Base-by-base conservation (phyloP, 2,888 invertebrate species). In the Sturmia bella region DNA sequence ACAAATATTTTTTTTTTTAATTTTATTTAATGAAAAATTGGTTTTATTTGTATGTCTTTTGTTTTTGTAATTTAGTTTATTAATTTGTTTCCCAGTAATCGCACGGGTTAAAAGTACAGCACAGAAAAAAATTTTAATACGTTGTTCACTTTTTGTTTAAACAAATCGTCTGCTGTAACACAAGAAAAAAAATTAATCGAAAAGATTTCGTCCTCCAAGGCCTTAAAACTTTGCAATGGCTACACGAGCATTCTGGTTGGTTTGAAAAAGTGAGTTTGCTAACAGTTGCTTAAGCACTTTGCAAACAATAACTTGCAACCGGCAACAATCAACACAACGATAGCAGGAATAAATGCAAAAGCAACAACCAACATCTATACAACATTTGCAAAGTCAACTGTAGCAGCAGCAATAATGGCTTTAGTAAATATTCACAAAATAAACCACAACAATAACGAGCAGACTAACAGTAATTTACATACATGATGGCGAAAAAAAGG, bases 381-480 rank as follows among this genome's bases (percentile, higher is more conserved):
- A 52, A 17, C 24, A 45, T 32, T 32, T 32, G 24, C 66, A 1
- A 27, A 2, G 27, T 24, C 50, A 56, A 19, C 45, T 45, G 4
- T 15, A 48, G 24, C 74, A 45, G 13, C 76, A 72, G 68, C 56
- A 66, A 70, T 76, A 80, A 75, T 57, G 32, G 63, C 61, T 74
- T 68, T 50, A 69, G 50, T 64, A 74, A 64, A 82, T 78, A 74
- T 78, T 74, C 82, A 82, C 82, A 69, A 72, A 72, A 74, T 66
- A 74, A 82, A 73, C 78, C 82, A 66, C 82, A 82, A 78, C 59
- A 78, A 82, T 78, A 82, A 78, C 82, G 73, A 82, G 70, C 56
- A 74, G 82, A 78, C 78, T 82, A 77, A 74, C 73, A 77, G 77
- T 74, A 70, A 82, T 82, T 82, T 82, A 66, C 82, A 82, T 82